phyloP scores from a whole-genome alignment of 2,888 invertebrate genomes.

The Xylota segnis region DNA sequence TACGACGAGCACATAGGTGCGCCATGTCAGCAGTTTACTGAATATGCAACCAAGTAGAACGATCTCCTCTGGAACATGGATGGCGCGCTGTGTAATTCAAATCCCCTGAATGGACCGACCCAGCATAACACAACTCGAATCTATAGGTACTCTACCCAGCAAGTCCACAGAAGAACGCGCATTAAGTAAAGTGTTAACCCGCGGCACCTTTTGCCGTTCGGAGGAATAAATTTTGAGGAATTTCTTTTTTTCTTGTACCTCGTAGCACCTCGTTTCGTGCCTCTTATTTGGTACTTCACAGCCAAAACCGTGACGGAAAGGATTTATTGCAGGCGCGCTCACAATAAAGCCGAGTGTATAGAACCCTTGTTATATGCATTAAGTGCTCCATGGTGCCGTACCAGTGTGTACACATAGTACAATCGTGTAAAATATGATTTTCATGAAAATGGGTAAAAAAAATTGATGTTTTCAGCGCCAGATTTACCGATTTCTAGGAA shows the following conservation, averaged over 20 bases:
- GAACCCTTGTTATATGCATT: constrained; percentile 8
- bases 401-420: constrained; percentile 18
- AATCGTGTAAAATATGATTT: constrained; percentile 52
- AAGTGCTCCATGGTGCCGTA: constrained; percentile 11
- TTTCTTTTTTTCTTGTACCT: too few species aligned
- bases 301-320: constrained; percentile 24
- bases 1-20: background rate
- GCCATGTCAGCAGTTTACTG: background rate
- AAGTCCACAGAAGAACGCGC: constrained; percentile 10
- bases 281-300: constrained; percentile 20
- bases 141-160: background rate
- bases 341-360: constrained; percentile 7
- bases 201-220: constrained; percentile 1
- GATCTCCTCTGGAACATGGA: constrained; percentile 7
- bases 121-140: background rate
- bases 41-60: constrained; percentile 18
- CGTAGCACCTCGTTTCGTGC: constrained; percentile 13
- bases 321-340: constrained; percentile 30
- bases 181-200: constrained; percentile 44
- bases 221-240: constrained; percentile 27
- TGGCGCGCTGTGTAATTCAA: constrained; percentile 25
- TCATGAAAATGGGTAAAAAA: constrained; percentile 43
- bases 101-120: constrained; percentile 11
- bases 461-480: constrained; percentile 41
- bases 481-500: constrained; percentile 19